phyloP scores from a whole-genome alignment of 2,113 vertebrate genomes.

The Albula goreensis region DNA sequence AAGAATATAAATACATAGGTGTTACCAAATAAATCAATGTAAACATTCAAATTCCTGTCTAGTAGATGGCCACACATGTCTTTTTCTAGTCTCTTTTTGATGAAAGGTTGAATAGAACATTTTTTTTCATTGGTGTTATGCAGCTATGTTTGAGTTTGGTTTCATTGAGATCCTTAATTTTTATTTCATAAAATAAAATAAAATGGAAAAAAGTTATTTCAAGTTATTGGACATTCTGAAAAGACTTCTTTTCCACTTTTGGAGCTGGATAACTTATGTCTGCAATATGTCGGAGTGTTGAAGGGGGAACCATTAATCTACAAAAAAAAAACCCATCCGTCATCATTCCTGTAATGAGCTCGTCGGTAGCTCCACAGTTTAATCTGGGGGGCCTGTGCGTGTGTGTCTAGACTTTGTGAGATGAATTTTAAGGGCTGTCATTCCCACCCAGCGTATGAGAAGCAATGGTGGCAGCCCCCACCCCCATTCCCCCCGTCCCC shows the following conservation, averaged over 20 bases:
- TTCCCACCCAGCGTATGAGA: not conserved
- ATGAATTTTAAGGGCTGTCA: not conserved
- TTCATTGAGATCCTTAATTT: not conserved
- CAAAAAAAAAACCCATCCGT: not conserved
- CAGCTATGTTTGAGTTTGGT: no score
- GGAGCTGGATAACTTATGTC: not conserved
- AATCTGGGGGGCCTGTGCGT: not conserved
- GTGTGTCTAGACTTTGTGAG: not conserved
- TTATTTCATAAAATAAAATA: not conserved
- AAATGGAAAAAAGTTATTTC: not conserved
- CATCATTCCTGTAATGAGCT: not conserved
- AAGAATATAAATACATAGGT: conserved; percentile 4
- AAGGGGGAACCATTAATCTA: not conserved
- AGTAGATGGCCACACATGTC: not conserved
- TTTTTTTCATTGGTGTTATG: no score
- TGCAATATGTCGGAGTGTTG: not conserved
- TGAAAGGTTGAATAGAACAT: not conserved
- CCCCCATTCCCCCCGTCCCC: no score
- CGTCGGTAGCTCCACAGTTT: not conserved
- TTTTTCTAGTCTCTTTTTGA: not conserved
- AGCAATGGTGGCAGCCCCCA: not conserved
- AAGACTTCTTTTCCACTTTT: not conserved
- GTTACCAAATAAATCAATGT: conserved; percentile 24
- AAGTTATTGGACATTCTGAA: not conserved
- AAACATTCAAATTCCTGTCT: not conserved